Conservation (phyloP, 2,888 invertebrate genomes). For the Desoria tigrina region DNA sequence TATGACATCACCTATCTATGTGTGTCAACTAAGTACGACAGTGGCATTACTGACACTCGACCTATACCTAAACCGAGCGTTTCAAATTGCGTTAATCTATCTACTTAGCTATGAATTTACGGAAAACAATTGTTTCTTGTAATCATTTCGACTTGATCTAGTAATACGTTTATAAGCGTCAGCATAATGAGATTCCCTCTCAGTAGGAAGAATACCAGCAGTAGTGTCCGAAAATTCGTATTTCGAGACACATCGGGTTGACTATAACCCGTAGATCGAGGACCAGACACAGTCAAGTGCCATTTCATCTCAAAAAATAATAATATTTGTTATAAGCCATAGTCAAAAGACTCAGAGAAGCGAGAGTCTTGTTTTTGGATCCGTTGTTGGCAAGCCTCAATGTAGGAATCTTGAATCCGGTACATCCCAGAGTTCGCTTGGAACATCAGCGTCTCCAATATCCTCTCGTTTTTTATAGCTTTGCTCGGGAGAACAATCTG, state of each 20-base stretch:
- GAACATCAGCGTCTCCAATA: constrained; percentile 87
- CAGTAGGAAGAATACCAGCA: neutral
- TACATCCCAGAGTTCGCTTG: constrained; percentile 93
- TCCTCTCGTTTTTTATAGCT: constrained; percentile 87
- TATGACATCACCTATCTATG: neutral
- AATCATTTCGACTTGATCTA: too few species aligned
- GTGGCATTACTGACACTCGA: too few species aligned
- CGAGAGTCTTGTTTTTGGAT: constrained; percentile 86
- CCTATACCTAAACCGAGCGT: too few species aligned
- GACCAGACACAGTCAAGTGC: too few species aligned
- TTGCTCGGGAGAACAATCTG: constrained; percentile 86
- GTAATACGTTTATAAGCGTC: constrained; percentile 20
- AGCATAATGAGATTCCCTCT: constrained; percentile 14
- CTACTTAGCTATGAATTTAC: too few species aligned
- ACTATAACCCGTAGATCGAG: too few species aligned
- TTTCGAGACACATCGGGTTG: neutral
- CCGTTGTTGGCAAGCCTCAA: constrained; percentile 83
- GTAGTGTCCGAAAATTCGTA: neutral
- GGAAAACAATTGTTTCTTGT: too few species aligned
- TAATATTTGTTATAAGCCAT: constrained; percentile 63
- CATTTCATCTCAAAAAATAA: constrained; percentile 1
- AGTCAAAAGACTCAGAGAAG: constrained; percentile 79
- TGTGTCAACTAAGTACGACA: constrained; percentile 10
- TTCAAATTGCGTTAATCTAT: too few species aligned
- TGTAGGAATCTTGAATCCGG: constrained; percentile 81